Evolutionary conservation across 64 coral and sea anemone species (phyloP), one percentile per base, ranked within the genome.

Genomic region (Catalaphyllia jardinei): DNA sequence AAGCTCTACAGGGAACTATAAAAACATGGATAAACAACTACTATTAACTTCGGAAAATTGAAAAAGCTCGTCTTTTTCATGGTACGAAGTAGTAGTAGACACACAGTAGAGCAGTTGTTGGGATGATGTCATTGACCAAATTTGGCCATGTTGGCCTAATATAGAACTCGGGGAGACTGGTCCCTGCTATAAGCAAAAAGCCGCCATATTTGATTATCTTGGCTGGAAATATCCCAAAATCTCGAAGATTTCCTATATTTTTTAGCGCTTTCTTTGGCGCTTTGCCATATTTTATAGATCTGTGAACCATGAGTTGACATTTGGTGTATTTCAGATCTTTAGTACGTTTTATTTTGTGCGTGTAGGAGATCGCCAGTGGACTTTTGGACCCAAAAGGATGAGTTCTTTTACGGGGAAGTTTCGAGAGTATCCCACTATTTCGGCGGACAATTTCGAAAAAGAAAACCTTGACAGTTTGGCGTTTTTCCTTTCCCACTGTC

Each of bases 401-500:
- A 92, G 90, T 54, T 78, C 80, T 87, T 92, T 92, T 55, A 67
- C 80, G 9, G 90, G 90, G 55, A 92, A 92, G 46, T 77, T 87
- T 3, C 52, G 51, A 30, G 90, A 92, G 50, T 92, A 92, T 79
- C 82, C 90, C 10, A 31, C 31, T 3, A 87, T 92, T 20, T 92
- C 90, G 11, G 75, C 84, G 39, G 90, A 92, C 52, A 86, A 84
- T 72, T 92, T 92, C 46, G 79, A 69, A 27, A 92, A 86, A 69
- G 90, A 79, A 28, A 92, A 92, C 60, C 74, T 92, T 15, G 82
- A 67, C 25, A 77, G 80, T 9, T 57, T 60, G 35, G 90, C 90
- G 28, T 92, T 86, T 75, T 92, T 92, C 30, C 54, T 92, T 77
- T 92, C 90, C 15, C 90, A 92, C 52, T 92, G 90, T 22, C 90